These are phyloP conservation scores for Zelleria hepariella DNA, from an alignment of 2,888 invertebrate species.

Conservation along the genomic window DNA sequence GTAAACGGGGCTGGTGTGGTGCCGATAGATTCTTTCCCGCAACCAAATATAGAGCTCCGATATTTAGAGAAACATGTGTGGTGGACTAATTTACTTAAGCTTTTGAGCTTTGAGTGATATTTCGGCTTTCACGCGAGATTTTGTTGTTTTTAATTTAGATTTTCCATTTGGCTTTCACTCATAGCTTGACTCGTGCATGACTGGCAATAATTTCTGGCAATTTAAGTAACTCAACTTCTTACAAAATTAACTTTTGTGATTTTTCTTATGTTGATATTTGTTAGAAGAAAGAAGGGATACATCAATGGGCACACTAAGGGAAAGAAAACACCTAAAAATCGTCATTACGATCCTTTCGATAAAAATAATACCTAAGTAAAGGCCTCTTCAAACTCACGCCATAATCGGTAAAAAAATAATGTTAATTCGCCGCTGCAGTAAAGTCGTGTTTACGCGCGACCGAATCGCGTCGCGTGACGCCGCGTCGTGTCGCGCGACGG, in stretches of 20 bases:
- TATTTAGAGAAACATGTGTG: slow-evolving; percentile 9
- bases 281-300: no score
- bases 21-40: slow-evolving; percentile 12
- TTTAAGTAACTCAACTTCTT: no score
- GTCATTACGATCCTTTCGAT: no score
- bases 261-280: no score
- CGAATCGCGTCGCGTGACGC: not conserved
- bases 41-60: slow-evolving; percentile 30
- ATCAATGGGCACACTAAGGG: no score
- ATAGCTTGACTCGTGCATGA: no score
- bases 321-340: no score
- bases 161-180: not conserved
- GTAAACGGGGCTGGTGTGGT: not conserved
- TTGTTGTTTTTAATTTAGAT: not conserved
- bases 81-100: not conserved
- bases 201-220: no score
- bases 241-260: no score
- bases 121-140: not conserved
- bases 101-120: not conserved
- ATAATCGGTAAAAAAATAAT: no score
- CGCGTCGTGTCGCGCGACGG: not conserved
- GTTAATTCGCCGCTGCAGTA: not conserved
- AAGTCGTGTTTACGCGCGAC: not conserved
- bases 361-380: no score
- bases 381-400: no score